Percentiles rank a stretch among this genome's conserved stretches.
Conservation (phyloP, 2,113 vertebrate genomes). For the Amphiprion ocellaris region DNA sequence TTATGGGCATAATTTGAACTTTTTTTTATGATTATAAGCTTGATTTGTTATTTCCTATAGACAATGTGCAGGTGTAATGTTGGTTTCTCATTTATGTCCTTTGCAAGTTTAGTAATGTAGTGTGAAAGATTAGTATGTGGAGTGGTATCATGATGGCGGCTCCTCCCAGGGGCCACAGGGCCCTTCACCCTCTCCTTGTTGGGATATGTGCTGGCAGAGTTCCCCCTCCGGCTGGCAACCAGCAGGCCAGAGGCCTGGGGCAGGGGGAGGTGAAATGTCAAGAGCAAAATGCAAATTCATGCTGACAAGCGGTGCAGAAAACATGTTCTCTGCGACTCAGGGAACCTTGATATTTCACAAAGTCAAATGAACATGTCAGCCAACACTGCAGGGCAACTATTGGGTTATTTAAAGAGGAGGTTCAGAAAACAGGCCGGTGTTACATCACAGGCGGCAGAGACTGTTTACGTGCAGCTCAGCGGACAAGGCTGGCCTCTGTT, state of each 20-base stretch:
- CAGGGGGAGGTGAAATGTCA: constrained; percentile 78
- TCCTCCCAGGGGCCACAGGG: constrained; percentile 61
- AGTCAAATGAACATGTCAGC: constrained; percentile 83
- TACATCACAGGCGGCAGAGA: constrained; percentile 66
- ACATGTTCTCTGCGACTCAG: constrained; percentile 80
- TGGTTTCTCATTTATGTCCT: neutral
- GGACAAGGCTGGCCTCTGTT: constrained; percentile 49
- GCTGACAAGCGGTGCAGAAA: constrained; percentile 83
- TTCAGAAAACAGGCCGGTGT: constrained; percentile 57
- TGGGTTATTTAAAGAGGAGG: constrained; percentile 81
- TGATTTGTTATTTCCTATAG: no score
- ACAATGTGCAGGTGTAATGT: neutral
- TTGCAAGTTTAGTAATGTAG: neutral
- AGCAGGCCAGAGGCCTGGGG: constrained; percentile 34
- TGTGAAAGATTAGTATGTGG: constrained; percentile 9
- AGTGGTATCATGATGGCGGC: constrained; percentile 26
- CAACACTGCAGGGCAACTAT: constrained; percentile 67
- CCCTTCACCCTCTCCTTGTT: constrained; percentile 55
- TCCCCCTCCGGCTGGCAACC: constrained; percentile 37
- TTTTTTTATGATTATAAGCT: no score
- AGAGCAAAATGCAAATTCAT: constrained; percentile 76
- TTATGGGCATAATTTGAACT: neutral
- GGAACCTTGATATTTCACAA: constrained; percentile 87
- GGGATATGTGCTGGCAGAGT: constrained; percentile 70
- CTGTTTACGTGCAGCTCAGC: constrained; percentile 58